Evolutionary conservation across 1,140 invertebrate genomes (phyloP).

Genomic region (Pogonomyrmex barbatus): DNA sequence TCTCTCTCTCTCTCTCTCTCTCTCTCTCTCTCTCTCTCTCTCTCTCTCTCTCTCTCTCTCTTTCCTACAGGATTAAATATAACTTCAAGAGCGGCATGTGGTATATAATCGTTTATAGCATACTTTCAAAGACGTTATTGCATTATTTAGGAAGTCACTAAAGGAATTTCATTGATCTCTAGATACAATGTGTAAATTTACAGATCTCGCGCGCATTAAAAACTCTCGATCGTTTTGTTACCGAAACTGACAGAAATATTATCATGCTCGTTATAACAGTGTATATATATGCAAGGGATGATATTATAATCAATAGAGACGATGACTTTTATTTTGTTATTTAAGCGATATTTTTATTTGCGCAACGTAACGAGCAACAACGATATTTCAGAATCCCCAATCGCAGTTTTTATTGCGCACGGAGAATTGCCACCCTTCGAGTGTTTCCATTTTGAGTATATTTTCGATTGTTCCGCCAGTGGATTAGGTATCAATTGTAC

Average conservation of each 20-base stretch:
- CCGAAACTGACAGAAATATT: constrained; percentile 44
- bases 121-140: constrained; percentile 77
- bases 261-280: constrained; percentile 44
- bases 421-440: constrained; percentile 9
- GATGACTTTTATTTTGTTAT: constrained; percentile 37
- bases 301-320: constrained; percentile 54
- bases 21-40: constrained; percentile 16
- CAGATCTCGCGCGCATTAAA: constrained; percentile 60
- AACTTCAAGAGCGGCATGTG: constrained; percentile 62
- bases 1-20: constrained; percentile 61
- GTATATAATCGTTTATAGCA: constrained; percentile 70
- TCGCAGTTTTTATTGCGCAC: constrained; percentile 62
- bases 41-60: neutral
- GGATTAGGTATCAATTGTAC: constrained; percentile 42
- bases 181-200: constrained; percentile 71
- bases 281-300: constrained; percentile 40
- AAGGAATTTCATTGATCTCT: constrained; percentile 65
- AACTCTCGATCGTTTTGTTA: neutral
- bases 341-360: constrained; percentile 53
- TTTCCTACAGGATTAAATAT: constrained; percentile 58
- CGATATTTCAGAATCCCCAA: constrained; percentile 35
- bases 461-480: constrained; percentile 40
- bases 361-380: constrained; percentile 49
- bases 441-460: constrained; percentile 46
- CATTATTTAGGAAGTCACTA: constrained; percentile 67